A percentile compares a stretch with the other conserved stretches of the same genome.
These are phyloP conservation scores for Acipenser transmontanus DNA, from an alignment of 2,797 vertebrate species.

Conservation along the genomic window DNA sequence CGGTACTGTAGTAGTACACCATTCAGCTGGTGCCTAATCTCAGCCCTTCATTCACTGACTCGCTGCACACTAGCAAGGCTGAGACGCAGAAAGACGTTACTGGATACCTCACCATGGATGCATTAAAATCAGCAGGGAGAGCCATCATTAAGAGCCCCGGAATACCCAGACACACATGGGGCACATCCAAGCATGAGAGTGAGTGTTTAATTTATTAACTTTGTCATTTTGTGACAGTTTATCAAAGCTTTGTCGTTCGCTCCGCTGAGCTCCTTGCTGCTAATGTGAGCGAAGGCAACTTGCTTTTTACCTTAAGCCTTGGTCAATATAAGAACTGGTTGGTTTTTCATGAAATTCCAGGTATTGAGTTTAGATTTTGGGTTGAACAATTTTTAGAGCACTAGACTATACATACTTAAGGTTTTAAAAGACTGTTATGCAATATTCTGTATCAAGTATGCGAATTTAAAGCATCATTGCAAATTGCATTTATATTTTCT, in stretches of 20 bases:
- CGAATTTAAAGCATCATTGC: too few species aligned
- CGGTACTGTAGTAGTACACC: constrained; percentile 1
- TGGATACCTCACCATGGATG: constrained; percentile 66
- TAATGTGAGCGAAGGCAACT: constrained; percentile 2
- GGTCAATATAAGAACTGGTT: too few species aligned
- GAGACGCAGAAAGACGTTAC: not conserved
- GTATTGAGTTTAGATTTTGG: too few species aligned
- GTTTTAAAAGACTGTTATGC: too few species aligned
- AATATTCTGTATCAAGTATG: too few species aligned
- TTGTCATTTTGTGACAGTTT: not conserved
- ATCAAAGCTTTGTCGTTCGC: not conserved
- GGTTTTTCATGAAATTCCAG: too few species aligned
- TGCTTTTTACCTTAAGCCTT: constrained; percentile 1
- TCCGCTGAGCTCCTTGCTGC: not conserved
- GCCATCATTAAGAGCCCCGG: constrained; percentile 82
- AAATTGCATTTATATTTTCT: too few species aligned
- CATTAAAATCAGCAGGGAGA: constrained; percentile 77
- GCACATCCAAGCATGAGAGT: constrained; percentile 78
- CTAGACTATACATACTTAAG: too few species aligned
- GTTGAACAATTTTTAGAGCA: too few species aligned
- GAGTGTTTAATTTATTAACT: constrained; percentile 37
- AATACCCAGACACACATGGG: constrained; percentile 75
- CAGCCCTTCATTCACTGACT: constrained; percentile 4
- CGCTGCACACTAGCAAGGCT: not conserved
- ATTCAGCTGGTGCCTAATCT: constrained; percentile 4